These are phyloP conservation scores for Cottus gobio DNA, from an alignment of 2,113 vertebrate genomes.

Conservation along the genomic window DNA sequence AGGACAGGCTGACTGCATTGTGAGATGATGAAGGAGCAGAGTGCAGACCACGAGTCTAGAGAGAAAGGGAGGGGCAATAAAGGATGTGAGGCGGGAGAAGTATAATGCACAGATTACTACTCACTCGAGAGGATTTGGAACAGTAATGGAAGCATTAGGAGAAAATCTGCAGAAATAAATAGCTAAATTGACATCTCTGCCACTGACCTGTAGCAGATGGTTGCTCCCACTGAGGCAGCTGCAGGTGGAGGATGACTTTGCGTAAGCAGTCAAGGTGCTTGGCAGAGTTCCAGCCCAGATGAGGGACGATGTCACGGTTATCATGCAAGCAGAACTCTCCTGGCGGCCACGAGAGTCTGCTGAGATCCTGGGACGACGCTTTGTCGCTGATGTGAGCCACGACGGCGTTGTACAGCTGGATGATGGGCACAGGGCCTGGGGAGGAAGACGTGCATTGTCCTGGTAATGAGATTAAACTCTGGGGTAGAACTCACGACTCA, in stretches of 20 bases:
- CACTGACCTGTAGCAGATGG: too few relatives aligned
- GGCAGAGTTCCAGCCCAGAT: constrained; percentile 88
- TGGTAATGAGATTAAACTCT: constrained; percentile 85
- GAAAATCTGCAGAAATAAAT: too few relatives aligned
- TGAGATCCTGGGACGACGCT: constrained; percentile 85
- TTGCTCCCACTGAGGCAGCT: constrained; percentile 89
- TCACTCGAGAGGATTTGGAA: too few relatives aligned
- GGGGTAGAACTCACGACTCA: constrained; percentile 86
- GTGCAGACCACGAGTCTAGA: too few relatives aligned
- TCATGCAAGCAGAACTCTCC: constrained; percentile 86
- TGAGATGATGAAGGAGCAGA: too few relatives aligned
- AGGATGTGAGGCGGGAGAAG: too few relatives aligned
- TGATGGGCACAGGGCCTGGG: constrained; percentile 85
- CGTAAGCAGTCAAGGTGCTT: constrained; percentile 90
- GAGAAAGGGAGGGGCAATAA: too few relatives aligned
- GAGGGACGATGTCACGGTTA: constrained; percentile 85
- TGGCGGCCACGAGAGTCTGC: constrained; percentile 91
- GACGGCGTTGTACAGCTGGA: constrained; percentile 91
- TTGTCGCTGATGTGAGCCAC: constrained; percentile 86
- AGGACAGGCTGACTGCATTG: too few relatives aligned
- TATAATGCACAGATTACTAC: too few relatives aligned
- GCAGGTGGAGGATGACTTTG: constrained; percentile 87
- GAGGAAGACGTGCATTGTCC: constrained; percentile 78
- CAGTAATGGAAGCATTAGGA: too few relatives aligned
- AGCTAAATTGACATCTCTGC: too few relatives aligned